Base-by-base conservation (phyloP, 2,888 invertebrate genomes). In the Iphiclides podalirius region DNA sequence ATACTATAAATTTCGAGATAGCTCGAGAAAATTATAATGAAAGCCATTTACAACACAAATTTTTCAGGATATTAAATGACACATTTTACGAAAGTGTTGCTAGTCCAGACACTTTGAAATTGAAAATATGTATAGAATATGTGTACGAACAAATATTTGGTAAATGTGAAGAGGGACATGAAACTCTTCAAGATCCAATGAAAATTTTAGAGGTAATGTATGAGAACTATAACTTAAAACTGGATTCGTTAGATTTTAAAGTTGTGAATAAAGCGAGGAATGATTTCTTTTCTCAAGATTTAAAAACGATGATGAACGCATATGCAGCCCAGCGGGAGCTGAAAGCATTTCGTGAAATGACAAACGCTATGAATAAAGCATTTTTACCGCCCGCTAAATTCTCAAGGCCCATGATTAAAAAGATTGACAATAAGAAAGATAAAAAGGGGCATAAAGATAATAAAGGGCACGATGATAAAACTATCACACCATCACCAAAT, bases 81-180 rank as follows among this genome's bases (percentile, higher is more conserved):
- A 60, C 67, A 7, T 88, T 88, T 66, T 86, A 79, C 53, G 75
- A 84, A 17, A 82, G 73, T 48, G 79, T 88, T 12, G 86, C 88
- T 1, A 83, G 82, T 62, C 83, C 79, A 2, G 63, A 56, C 47
- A 82, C 77, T 12, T 64, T 88, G 20, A 86, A 85, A 59, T 60
- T 88, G 31, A 82, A 80, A 70, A 86, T 87, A 52, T 88, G 88
- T 60, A 75, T 88, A 26, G 88, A 88, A 64, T 88, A 79, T 53
- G 88, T 88, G 14, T 88, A 87, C 51, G 85, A 87, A 65, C 75
- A 86, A 70, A 63, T 88, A 31, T 79, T 84, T 55, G 87, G 88
- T 0, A 86, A 86, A 58, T 83, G 84, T 59, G 87, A 88, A 60
- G 88, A 88, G 63, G 87, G 85, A 1, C 88, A 88, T 60, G 71